Evolutionary conservation across 2,113 vertebrate genomes (phyloP).

Genomic region (Muntiacus reevesi): DNA sequence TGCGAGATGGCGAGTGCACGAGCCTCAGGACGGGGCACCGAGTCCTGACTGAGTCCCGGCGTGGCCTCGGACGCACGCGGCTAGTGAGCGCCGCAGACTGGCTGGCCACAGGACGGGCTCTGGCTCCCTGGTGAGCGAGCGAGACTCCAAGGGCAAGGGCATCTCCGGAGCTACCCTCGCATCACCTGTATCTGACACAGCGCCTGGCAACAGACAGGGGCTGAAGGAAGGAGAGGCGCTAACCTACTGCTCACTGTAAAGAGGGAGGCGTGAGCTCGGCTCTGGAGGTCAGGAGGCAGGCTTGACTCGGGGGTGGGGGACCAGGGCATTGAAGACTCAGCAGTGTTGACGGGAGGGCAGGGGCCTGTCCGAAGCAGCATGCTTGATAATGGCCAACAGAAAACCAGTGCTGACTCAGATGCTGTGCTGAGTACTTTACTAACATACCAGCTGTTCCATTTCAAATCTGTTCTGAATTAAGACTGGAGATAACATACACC

Average conservation of each 20-base stretch:
- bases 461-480: not conserved
- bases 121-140: not conserved
- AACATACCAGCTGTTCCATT: not conserved
- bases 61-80: too few species aligned
- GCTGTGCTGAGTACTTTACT: not conserved
- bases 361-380: too few species aligned
- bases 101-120: not conserved
- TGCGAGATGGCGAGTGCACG: accelerated
- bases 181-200: not conserved
- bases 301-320: not conserved
- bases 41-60: not conserved
- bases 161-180: not conserved
- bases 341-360: not conserved
- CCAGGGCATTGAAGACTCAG: not conserved
- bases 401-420: not conserved
- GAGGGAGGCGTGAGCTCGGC: not conserved
- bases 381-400: not conserved
- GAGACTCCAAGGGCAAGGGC: not conserved
- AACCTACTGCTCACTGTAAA: not conserved
- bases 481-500: not conserved
- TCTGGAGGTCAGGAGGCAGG: not conserved
- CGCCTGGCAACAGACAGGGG: not conserved
- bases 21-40: not conserved
- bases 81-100: not conserved
- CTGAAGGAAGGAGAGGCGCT: not conserved